These are phyloP conservation scores for Scytalopus superciliaris DNA, from an alignment of 2,113 vertebrate genomes.

Conservation along the genomic window DNA sequence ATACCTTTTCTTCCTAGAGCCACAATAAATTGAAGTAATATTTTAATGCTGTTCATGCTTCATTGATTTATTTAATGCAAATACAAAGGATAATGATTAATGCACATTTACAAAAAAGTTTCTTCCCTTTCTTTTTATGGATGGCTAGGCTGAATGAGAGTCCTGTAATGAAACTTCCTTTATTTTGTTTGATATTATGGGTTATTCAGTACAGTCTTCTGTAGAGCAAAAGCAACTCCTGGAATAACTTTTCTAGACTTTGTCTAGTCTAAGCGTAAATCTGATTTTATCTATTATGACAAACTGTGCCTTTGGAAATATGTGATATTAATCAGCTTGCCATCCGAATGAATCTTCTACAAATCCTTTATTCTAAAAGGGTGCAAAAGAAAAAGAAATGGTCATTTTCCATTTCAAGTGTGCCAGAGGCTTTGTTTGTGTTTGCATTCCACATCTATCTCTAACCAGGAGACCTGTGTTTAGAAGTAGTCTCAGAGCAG, in stretches of 20 bases:
- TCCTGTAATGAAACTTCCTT: background rate
- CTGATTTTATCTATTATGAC: conserved; percentile 35
- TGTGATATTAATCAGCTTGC: conserved; percentile 8
- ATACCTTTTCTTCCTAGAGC: background rate
- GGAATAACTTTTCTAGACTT: background rate
- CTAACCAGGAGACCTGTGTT: conserved; percentile 5
- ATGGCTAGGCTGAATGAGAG: background rate
- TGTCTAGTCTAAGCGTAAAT: background rate
- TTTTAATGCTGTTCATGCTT: background rate
- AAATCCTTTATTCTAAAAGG: background rate
- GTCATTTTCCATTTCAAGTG: conserved; percentile 28
- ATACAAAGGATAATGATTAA: background rate
- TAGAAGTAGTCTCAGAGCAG: conserved; percentile 15
- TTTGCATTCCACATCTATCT: conserved; percentile 59
- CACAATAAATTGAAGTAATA: background rate
- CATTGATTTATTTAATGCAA: background rate
- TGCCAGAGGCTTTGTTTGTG: conserved; percentile 56
- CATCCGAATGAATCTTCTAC: background rate
- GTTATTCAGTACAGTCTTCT: background rate
- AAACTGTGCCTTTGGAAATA: conserved; percentile 44
- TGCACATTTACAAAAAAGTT: background rate
- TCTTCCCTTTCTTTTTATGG: background rate
- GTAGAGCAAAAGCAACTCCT: background rate
- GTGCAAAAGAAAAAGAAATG: background rate
- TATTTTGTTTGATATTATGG: background rate